Conservation (phyloP, 2,797 vertebrate species). For the Bradypodion ventrale region DNA sequence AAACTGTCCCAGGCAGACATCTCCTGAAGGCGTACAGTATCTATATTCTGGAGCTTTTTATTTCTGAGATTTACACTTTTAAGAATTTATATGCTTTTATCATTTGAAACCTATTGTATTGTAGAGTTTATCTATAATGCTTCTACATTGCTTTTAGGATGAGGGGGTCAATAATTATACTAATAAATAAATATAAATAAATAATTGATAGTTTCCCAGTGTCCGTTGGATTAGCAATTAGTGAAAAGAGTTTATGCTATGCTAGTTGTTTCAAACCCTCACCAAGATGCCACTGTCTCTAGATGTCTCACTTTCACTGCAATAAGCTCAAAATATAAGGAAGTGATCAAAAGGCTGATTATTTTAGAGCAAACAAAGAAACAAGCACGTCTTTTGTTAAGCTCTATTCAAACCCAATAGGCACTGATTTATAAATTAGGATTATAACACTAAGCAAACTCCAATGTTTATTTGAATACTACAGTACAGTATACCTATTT, state of each 20-base stretch:
- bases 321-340: slow-evolving; percentile 41
- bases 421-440: background rate
- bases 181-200: background rate
- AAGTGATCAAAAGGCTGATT: slow-evolving; percentile 12
- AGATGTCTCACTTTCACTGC: slow-evolving; percentile 24
- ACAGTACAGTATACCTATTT: background rate
- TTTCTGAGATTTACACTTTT: background rate
- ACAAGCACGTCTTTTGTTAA: background rate
- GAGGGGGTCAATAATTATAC: background rate
- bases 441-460: slow-evolving; percentile 14
- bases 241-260: slow-evolving; percentile 22
- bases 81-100: background rate
- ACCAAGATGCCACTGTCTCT: slow-evolving; percentile 19
- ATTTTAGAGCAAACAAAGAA: background rate
- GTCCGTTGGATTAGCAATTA: background rate
- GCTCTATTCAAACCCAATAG: slow-evolving; percentile 15
- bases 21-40: background rate
- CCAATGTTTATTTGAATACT: background rate
- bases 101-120: background rate
- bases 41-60: background rate
- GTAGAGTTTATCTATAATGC: too few species aligned
- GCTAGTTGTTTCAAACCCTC: slow-evolving; percentile 24
- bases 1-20: too few species aligned
- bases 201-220: background rate
- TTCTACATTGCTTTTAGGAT: too few species aligned